A percentile compares a stretch with the other conserved stretches of the same genome.
phyloP scores from a whole-genome alignment of 2,113 vertebrate genomes.

The Fulica atra region DNA sequence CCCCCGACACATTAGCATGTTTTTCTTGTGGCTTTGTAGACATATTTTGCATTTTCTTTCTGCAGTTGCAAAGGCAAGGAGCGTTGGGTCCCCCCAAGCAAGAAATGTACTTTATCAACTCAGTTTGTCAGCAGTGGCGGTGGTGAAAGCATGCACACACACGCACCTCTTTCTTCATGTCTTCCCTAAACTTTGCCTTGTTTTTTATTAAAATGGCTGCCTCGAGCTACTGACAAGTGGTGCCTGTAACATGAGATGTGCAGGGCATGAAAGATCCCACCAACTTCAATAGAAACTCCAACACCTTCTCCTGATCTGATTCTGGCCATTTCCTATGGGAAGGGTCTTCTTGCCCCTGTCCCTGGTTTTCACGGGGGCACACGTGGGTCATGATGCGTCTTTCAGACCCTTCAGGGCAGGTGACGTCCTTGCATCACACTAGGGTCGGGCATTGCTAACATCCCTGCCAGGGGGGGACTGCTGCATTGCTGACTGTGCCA shows the following conservation, averaged over 20 bases:
- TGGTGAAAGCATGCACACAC: background rate
- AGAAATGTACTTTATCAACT: slow-evolving; percentile 32
- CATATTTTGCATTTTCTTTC: background rate
- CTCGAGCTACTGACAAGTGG: background rate
- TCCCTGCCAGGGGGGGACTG: background rate
- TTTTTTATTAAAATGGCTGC: slow-evolving; percentile 17
- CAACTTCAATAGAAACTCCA: background rate
- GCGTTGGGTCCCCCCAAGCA: background rate
- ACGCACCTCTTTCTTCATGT: background rate
- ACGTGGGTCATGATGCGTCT: background rate
- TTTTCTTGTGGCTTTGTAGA: slow-evolving; percentile 59
- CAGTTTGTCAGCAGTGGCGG: background rate
- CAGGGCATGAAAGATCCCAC: background rate
- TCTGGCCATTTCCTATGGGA: background rate
- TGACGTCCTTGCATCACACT: background rate
- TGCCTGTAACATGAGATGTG: background rate
- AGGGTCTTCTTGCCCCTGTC: background rate
- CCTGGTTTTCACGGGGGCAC: background rate
- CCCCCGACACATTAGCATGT: background rate
- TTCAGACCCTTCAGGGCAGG: background rate
- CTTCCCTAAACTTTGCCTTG: background rate
- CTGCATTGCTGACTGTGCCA: fast-evolving
- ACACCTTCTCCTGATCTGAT: background rate
- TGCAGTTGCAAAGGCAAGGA: background rate
- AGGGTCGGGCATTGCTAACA: fast-evolving